phyloP scores from a whole-genome alignment of 2,888 invertebrate species.

The Pristionchus japonicus region DNA sequence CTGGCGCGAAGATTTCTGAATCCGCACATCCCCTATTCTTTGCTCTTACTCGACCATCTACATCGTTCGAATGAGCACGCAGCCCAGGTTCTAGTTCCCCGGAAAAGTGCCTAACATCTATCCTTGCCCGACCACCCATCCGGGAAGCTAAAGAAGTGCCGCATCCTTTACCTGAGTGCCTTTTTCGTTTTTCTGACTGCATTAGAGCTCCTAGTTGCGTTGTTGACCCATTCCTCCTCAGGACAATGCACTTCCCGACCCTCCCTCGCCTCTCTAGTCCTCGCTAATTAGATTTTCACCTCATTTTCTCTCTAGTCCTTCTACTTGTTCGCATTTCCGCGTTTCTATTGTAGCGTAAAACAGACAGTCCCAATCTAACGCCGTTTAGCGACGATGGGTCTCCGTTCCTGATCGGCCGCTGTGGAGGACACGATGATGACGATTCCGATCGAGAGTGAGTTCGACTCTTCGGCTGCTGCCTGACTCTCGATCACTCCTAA shows the following conservation, averaged over 20 bases:
- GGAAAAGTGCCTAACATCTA: no score
- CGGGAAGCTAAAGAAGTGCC: background rate
- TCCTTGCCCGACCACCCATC: no score
- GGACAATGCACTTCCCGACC: background rate
- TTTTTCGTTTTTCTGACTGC: no score
- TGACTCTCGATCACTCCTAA: no score
- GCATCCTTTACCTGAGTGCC: no score
- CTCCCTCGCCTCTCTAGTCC: background rate
- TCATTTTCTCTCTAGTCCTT: background rate
- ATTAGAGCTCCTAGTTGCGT: no score
- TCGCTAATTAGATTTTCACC: background rate
- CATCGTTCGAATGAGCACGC: no score
- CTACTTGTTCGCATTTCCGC: background rate
- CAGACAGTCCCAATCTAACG: background rate
- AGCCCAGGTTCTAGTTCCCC: no score
- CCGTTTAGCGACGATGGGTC: conserved; percentile 11
- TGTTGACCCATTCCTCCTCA: no score
- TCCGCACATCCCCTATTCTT: background rate
- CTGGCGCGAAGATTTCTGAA: background rate
- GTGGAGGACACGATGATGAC: background rate
- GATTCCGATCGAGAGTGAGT: background rate
- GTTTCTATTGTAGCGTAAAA: background rate
- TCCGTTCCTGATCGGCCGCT: background rate
- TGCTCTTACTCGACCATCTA: background rate
- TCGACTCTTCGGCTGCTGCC: no score